Percentiles rank a stretch among this genome's conserved stretches.
Evolutionary conservation across 2,797 vertebrate genomes (phyloP).

Genomic region (Geranospiza caerulescens): DNA sequence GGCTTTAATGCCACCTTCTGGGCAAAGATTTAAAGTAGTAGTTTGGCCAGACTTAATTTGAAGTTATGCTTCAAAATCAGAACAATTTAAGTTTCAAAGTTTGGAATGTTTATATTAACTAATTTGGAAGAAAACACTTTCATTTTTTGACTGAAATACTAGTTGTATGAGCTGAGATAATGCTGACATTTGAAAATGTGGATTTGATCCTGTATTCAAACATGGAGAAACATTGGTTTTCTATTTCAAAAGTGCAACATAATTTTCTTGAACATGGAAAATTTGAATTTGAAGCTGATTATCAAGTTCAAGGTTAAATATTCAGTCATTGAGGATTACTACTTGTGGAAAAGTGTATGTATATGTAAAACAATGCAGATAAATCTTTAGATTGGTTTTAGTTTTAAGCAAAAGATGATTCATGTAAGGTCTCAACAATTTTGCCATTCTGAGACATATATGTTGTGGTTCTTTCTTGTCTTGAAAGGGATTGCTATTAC

Average conservation of each 20-base stretch:
- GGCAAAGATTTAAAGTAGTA: not conserved
- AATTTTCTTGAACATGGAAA: not conserved
- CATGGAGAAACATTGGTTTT: not conserved
- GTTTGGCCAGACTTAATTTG: not conserved
- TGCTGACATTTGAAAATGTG: not conserved
- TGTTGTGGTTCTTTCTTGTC: not conserved
- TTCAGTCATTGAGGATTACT: not conserved
- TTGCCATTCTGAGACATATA: not conserved
- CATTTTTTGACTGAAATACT: not conserved
- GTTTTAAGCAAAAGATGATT: not conserved
- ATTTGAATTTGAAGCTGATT: not conserved
- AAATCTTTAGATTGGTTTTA: not conserved
- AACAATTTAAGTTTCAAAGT: not conserved
- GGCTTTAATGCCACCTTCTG: slow-evolving; percentile 59
- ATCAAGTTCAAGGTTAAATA: not conserved
- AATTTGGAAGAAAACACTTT: not conserved
- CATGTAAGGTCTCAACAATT: not conserved
- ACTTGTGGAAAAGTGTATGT: not conserved
- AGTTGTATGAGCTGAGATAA: not conserved
- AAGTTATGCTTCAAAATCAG: not conserved
- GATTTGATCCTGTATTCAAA: not conserved
- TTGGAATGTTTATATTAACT: not conserved
- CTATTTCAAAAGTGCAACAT: not conserved
- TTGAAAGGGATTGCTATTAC: not conserved
- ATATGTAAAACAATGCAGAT: not conserved